A percentile compares a stretch with the other conserved stretches of the same genome.
phyloP scores from a whole-genome alignment of 2,113 vertebrate genomes.

The Oncorhynchus clarkii region DNA sequence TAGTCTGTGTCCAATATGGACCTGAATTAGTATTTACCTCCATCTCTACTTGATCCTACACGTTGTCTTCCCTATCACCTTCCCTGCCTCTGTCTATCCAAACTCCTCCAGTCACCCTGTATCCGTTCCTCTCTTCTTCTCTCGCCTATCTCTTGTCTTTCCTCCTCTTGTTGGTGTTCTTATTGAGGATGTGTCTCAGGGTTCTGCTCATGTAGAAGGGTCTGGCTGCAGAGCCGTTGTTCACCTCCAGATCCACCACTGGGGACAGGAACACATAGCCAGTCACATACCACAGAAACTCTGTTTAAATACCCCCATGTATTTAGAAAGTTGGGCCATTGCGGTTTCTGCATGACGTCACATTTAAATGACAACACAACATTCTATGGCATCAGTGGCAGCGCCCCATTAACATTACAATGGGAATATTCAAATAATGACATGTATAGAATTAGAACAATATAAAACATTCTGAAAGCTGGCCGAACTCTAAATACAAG shows the following conservation, averaged over 20 bases:
- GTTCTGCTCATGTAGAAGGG: constrained; percentile 66
- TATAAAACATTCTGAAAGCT: no score
- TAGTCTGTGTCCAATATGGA: no score
- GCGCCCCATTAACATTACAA: no score
- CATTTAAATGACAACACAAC: no score
- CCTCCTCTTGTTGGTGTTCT: constrained; percentile 38
- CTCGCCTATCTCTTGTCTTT: constrained; percentile 1
- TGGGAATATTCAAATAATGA: no score
- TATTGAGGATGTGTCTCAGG: constrained; percentile 63
- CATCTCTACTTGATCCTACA: no score
- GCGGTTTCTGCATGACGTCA: no score
- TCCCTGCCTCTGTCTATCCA: background rate
- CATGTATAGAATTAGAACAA: no score
- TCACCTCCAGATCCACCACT: constrained; percentile 79
- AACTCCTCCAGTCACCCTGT: background rate
- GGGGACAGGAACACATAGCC: constrained; percentile 60
- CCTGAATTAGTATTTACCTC: no score
- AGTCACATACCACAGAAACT: background rate
- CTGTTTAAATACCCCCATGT: background rate
- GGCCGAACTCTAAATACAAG: no score
- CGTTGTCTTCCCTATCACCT: background rate
- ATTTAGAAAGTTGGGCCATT: no score
- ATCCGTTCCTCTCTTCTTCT: background rate
- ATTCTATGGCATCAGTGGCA: no score
- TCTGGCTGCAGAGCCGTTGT: constrained; percentile 65